Evolutionary conservation across 2,888 invertebrate species (phyloP).

Genomic region (Capitulum mitella): DNA sequence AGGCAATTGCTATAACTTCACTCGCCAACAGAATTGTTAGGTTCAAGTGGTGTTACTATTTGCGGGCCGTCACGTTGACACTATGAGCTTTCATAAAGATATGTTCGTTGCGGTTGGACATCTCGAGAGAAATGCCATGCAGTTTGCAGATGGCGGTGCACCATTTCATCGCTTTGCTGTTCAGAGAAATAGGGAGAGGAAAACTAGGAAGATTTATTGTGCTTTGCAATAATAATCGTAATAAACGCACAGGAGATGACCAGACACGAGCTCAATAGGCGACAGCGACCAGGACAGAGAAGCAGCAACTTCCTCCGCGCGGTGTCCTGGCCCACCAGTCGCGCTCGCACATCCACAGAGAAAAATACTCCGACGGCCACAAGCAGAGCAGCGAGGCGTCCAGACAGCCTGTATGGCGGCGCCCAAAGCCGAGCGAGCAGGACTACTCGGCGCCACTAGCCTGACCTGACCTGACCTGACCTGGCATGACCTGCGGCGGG

Average conservation of each 20-base stretch:
- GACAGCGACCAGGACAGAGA: neutral
- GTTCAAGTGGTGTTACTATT: no score
- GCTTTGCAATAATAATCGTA: slow-evolving; percentile 17
- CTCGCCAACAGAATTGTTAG: no score
- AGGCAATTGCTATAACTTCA: no score
- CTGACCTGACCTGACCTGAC: slow-evolving; percentile 17
- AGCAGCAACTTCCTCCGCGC: neutral
- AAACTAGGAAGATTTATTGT: slow-evolving; percentile 25
- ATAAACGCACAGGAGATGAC: neutral
- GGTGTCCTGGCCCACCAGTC: neutral
- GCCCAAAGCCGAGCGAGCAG: neutral
- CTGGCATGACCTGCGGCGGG: neutral
- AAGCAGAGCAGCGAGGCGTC: neutral
- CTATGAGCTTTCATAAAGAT: no score
- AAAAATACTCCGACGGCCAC: neutral
- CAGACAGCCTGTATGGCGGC: neutral
- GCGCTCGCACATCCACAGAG: neutral
- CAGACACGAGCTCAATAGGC: no score
- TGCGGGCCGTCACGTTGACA: no score
- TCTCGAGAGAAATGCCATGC: no score
- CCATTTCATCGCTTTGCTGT: no score
- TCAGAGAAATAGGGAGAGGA: neutral
- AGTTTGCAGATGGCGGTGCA: no score
- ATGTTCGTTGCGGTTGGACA: no score
- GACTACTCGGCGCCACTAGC: neutral